Base-by-base conservation (phyloP, 2,888 invertebrate genomes). In the Druceiella hillmani region DNA sequence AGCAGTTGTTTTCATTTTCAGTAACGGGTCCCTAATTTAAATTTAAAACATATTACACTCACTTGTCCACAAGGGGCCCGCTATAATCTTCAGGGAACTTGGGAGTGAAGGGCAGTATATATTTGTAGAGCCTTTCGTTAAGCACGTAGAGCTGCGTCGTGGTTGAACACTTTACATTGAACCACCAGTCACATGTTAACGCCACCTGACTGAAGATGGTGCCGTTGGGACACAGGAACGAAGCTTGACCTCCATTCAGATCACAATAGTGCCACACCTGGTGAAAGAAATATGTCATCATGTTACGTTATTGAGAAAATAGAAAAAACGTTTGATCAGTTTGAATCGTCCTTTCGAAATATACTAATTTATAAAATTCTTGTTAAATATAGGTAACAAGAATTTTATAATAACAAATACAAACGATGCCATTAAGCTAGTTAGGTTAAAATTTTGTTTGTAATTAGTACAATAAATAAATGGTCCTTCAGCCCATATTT, bases 191-290 rank as follows among this genome's bases (percentile, higher is more conserved):
- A 55, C 90, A 90, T 1, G 90, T 90, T 27, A 91, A 65, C 1
- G 83, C 87, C 9, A 88, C 87, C 70, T 91, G 90, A 48, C 87
- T 89, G 67, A 91, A 91, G 55, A 91, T 87, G 3, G 91, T 91
- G 22, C 91, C 90, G 58, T 90, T 90, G 31, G 90, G 90, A 54
- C 90, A 91, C 20, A 91, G 65, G 59, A 91, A 91, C 3, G 90
- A 90, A 3, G 90, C 87, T 61, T 90, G 89, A 4, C 90, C 90
- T 4, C 90, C 90, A 55, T 90, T 90, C 38, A 91, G 72, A 58
- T 90, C 90, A 56, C 90, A 91, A 59, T 91, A 91, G 61, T 91
- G 90, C 91, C 90, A 91, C 5, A 89, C 90, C 86, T 87, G 61
- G 11, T 57, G 54, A n/a, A n/a, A n/a, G n/a, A n/a, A n/a, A n/a